Conservation (phyloP, 2,888 invertebrate species). For the Melinaea menophilus region DNA sequence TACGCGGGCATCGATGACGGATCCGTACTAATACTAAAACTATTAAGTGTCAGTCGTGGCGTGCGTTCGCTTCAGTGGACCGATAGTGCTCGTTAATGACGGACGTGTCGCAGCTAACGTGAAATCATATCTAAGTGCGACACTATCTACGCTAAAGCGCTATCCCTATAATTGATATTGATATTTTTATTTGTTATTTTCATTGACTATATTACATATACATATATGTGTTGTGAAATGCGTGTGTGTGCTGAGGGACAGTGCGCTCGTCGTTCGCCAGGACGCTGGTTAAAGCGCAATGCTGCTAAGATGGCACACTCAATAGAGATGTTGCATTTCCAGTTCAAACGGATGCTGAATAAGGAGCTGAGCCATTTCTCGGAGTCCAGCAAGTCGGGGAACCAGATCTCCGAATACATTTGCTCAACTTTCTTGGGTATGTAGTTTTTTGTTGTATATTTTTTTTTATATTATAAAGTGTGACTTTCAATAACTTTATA, state of each 20-base stretch:
- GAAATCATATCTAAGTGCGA: constrained; percentile 2
- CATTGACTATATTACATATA: constrained; percentile 17
- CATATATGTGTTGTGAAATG: constrained; percentile 57
- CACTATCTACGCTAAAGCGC: constrained; percentile 9
- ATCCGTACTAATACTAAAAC: constrained; percentile 24
- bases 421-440: constrained; percentile 99
- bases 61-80: constrained; percentile 50
- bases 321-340: constrained; percentile 72
- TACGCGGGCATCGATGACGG: constrained; percentile 42
- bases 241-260: constrained; percentile 69
- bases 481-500: too few relatives aligned
- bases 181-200: constrained; percentile 32
- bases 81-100: constrained; percentile 58
- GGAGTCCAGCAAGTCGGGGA: constrained; percentile 98
- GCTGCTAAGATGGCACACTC: constrained; percentile 64
- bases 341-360: constrained; percentile 99
- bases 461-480: background rate
- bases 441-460: constrained; percentile 51
- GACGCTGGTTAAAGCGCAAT: constrained; percentile 62
- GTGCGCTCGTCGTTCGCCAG: constrained; percentile 56
- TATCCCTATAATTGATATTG: constrained; percentile 8
- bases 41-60: constrained; percentile 38
- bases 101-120: constrained; percentile 44
- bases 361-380: constrained; percentile 99
- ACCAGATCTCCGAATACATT: constrained; percentile 99